Evolutionary conservation across 2,113 vertebrate species (phyloP).

Genomic region (Camelus dromedarius): DNA sequence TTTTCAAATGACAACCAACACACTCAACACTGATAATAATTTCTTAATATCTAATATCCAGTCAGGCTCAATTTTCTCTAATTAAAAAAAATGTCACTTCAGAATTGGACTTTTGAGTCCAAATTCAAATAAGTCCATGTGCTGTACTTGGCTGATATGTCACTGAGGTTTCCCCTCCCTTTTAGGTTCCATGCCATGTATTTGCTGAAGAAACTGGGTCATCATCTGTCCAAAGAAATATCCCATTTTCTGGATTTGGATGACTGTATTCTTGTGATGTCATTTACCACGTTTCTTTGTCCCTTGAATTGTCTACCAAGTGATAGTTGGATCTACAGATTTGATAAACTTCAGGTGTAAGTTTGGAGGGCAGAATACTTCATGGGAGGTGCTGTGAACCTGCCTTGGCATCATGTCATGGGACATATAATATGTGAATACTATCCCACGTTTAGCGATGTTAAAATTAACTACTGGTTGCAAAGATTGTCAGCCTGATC

Average conservation of each 20-base stretch:
- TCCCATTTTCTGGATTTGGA: background rate
- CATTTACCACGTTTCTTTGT: background rate
- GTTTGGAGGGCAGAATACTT: background rate
- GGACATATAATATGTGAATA: background rate
- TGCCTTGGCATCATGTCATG: background rate
- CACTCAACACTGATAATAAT: background rate
- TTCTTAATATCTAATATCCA: constrained; percentile 15
- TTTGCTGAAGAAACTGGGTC: background rate
- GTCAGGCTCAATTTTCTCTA: background rate
- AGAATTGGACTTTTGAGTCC: background rate
- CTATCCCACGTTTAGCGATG: background rate
- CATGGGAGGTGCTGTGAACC: background rate
- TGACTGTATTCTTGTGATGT: background rate
- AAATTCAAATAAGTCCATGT: background rate
- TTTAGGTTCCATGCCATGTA: background rate
- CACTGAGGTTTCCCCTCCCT: background rate
- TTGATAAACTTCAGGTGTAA: background rate
- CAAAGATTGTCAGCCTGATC: background rate
- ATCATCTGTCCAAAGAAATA: background rate
- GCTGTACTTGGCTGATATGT: background rate
- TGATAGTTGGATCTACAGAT: background rate
- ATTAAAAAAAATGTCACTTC: constrained; percentile 5
- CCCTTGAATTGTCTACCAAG: background rate
- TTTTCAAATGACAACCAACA: constrained; percentile 35
- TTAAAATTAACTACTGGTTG: constrained; percentile 29